Evolutionary conservation across 2,888 invertebrate genomes (phyloP), one percentile per base, ranked within the genome.

Genomic region (Meandrusa payeni): DNA sequence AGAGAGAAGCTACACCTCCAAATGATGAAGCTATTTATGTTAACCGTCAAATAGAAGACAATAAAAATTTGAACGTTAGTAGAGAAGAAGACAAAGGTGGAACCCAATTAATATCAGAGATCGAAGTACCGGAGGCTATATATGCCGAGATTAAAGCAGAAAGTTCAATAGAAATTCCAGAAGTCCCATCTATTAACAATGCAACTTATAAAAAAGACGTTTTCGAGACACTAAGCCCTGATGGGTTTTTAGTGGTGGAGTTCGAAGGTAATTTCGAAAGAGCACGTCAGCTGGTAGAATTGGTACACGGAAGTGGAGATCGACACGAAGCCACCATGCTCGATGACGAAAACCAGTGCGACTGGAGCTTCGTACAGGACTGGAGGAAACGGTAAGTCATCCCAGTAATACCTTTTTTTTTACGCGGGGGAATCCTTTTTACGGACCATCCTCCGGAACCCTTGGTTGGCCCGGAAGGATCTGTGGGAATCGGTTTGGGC

Each of bases 281-380:
- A 52, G 91, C 91, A 50, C 82, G 86, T 31, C 89, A 91, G 59
- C 76, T 93, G 57, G 90, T 93, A 43, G 90, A 92, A 47, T 69
- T 89, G 51, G 85, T 90, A 42, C 78, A 85, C 38, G 89, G 85
- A 6, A 81, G 81, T 49, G 44, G 58, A 1, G 81, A 86, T 37
- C 85, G 79, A 38, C 85, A 86, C 48, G 89, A 88, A 46, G 85
- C 86, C 0, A 85, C 72, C 1, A 70, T 86, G 29, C 64, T 86
- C 11, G 88, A 88, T 31, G 85, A 86, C 40, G 83, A 85, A 19
- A 82, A 80, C 58, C 89, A 89, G 51, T 91, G 91, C 50, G 93
- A 93, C 68, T 93, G 93, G 93, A 93, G 93, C 64, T 93, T 92
- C 68, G 93, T 93, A 33, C 93, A 93, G 71, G 91, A 91, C 64